These are phyloP conservation scores for Psittacula echo DNA, from an alignment of 2,797 vertebrate genomes.

Conservation along the genomic window DNA sequence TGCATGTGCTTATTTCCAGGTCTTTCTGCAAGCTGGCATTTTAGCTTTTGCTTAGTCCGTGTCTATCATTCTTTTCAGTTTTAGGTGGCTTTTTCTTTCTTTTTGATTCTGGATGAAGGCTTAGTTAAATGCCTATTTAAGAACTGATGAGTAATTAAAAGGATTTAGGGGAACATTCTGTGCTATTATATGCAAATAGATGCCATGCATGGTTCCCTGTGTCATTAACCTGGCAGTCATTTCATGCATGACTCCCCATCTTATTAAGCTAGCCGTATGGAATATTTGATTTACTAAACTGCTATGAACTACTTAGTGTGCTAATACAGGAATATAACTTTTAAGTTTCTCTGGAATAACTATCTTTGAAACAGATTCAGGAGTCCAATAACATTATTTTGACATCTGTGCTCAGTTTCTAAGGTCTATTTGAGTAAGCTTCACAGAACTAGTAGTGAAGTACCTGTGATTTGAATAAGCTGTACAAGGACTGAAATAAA, in stretches of 20 bases:
- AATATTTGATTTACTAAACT: slow-evolving; percentile 85
- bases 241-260: slow-evolving; percentile 82
- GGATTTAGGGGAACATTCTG: slow-evolving; percentile 79
- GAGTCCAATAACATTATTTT: slow-evolving; percentile 72
- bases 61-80: slow-evolving; percentile 17
- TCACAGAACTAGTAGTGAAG: slow-evolving; percentile 58
- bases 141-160: slow-evolving; percentile 83
- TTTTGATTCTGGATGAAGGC: slow-evolving; percentile 65
- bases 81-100: slow-evolving; percentile 52
- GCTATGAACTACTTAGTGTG: slow-evolving; percentile 76
- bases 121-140: slow-evolving; percentile 82
- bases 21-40: slow-evolving; percentile 17
- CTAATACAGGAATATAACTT: slow-evolving; percentile 79
- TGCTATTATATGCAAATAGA: slow-evolving; percentile 82
- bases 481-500: slow-evolving; percentile 68
- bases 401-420: slow-evolving; percentile 73
- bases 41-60: slow-evolving; percentile 39
- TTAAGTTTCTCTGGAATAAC: slow-evolving; percentile 73
- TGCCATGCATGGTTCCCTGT: slow-evolving; percentile 76
- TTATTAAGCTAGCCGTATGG: slow-evolving; percentile 83
- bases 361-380: slow-evolving; percentile 72
- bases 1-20: background rate
- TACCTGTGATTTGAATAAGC: slow-evolving; percentile 77
- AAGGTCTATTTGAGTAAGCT: slow-evolving; percentile 71
- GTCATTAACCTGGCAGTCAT: slow-evolving; percentile 85